A percentile compares a stretch with the other conserved stretches of the same genome.
These are phyloP conservation scores for Eueides isabella DNA, from an alignment of 1,140 invertebrate genomes.

Conservation along the genomic window DNA sequence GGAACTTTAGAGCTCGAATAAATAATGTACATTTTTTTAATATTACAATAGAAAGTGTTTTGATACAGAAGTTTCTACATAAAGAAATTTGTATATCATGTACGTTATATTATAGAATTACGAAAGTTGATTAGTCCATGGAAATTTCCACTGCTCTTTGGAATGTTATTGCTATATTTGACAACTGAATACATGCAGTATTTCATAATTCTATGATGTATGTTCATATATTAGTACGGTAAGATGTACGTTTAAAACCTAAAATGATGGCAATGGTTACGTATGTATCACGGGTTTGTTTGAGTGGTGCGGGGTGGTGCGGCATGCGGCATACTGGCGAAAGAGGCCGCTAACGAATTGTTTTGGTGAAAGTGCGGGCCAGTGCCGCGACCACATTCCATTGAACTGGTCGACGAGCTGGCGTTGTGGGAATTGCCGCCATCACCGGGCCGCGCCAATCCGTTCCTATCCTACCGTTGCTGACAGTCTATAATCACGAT, in stretches of 20 bases:
- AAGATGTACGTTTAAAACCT: slow-evolving; percentile 16
- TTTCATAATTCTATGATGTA: neutral
- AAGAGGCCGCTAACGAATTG: slow-evolving; percentile 80
- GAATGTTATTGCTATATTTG: neutral
- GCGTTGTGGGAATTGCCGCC: slow-evolving; percentile 77
- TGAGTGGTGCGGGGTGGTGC: slow-evolving; percentile 49
- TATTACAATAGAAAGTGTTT: neutral
- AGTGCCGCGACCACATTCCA: slow-evolving; percentile 80
- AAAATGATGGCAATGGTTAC: slow-evolving; percentile 65
- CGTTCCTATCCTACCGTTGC: slow-evolving; percentile 30
- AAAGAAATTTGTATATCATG: neutral
- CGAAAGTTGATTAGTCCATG: neutral
- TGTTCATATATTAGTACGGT: neutral
- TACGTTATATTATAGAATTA: neutral
- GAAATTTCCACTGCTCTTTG: neutral
- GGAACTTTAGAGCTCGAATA: neutral
- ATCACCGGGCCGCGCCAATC: slow-evolving; percentile 54
- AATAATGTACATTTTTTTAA: neutral
- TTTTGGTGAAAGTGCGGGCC: slow-evolving; percentile 81
- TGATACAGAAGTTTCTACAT: neutral
- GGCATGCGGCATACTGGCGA: slow-evolving; percentile 67
- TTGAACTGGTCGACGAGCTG: slow-evolving; percentile 78
- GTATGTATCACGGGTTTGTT: slow-evolving; percentile 39
- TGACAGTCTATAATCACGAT: slow-evolving; percentile 38
- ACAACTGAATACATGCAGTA: too few relatives aligned